These are phyloP conservation scores for Resseliella maxima DNA, from an alignment of 2,888 invertebrate genomes.

Conservation along the genomic window DNA sequence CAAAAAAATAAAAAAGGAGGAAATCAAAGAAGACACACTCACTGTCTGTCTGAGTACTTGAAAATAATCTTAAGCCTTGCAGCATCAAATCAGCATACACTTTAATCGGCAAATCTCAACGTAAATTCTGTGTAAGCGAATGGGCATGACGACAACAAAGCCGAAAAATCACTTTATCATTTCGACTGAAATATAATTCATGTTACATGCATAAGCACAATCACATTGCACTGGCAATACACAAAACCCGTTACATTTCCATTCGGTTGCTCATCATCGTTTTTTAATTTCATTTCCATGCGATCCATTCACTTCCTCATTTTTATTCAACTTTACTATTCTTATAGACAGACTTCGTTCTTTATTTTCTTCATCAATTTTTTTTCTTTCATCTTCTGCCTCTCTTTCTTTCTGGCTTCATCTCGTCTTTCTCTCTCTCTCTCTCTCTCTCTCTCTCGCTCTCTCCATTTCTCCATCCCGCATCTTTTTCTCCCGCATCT, in stretches of 20 bases:
- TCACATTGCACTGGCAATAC: background rate
- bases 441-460: too few species aligned
- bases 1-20: background rate
- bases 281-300: slow-evolving; percentile 17
- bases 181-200: slow-evolving; percentile 51
- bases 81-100: background rate
- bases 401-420: too few species aligned
- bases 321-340: background rate
- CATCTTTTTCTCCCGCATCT: too few species aligned
- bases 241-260: background rate
- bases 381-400: background rate
- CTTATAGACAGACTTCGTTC: background rate
- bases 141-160: background rate
- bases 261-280: background rate
- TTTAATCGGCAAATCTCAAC: slow-evolving; percentile 14
- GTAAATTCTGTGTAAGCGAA: background rate
- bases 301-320: slow-evolving; percentile 18
- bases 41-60: background rate
- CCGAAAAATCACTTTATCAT: slow-evolving; percentile 43
- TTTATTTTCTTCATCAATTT: background rate
- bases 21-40: slow-evolving; percentile 10
- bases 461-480: too few species aligned
- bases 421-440: too few species aligned
- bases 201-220: background rate
- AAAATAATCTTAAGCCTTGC: background rate